Evolutionary conservation across 2,888 invertebrate species (phyloP), one percentile per base, ranked within the genome.

Genomic region (Phorcus lineatus): DNA sequence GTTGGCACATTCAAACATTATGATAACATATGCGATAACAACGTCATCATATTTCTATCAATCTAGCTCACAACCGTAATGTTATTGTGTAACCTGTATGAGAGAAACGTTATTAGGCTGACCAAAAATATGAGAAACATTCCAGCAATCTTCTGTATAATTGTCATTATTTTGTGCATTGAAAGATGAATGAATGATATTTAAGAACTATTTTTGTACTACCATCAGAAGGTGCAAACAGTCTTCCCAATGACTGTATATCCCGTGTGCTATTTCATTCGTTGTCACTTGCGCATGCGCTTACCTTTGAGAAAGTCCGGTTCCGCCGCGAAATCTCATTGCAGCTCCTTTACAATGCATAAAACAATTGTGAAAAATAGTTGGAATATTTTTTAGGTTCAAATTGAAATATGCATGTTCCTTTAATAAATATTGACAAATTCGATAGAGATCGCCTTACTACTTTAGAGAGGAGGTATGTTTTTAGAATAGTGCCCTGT

Each of bases 171-270:
- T 62, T 62, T 62, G 62, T 62, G 62, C 62, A 62, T 22, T 62
- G 62, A 62, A 47, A 47, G 28, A 28, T 62, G 62, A 28, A 62
- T 62, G 62, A 28, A 28, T 62, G 62, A 62, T 62, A 62, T 62
- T 62, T 62, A 62, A 62, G 62, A 62, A 62, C 62, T 62, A 62
- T 62, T 62, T 62, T 62, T 62, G 24, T 62, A 62, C 62, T 24
- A 62, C 16, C 28, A 24, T n/a, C 24, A 62, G 62, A 62, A 62
- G 62, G 62, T 62, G 62, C 62, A 28, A 62, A 62, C 62, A 62
- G 62, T 62, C 62, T 62, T 62, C 62, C 62, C 28, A 62, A 24
- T 62, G 62, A 28, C 62, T 62, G 62, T 62, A 62, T 24, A 62
- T 62, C 62, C 24, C 62, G 62, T 62, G 62, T 62, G 62, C 62